Percentiles rank a stretch among this genome's conserved stretches.
Evolutionary conservation across 2,888 invertebrate genomes (phyloP).

Genomic region (Nomada fucata): DNA sequence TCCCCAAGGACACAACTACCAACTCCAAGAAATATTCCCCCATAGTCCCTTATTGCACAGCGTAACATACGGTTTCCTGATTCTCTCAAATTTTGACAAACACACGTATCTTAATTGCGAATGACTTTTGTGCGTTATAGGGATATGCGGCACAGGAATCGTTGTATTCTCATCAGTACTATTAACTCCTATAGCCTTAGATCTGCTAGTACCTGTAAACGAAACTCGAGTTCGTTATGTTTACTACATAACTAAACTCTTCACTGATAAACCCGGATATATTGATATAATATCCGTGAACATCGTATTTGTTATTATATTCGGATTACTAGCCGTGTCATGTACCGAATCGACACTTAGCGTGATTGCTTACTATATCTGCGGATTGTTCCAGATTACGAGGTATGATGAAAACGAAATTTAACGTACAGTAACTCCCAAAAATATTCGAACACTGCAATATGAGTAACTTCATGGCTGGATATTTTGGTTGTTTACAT

Average conservation of each 20-base stretch:
- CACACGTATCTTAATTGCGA: too few species aligned
- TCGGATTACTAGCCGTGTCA: neutral
- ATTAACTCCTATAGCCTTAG: neutral
- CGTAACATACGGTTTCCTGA: too few species aligned
- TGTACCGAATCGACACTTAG: neutral
- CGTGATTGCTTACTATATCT: neutral
- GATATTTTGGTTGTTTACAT: too few species aligned
- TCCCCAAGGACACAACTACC: too few species aligned
- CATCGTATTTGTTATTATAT: too few species aligned
- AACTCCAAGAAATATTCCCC: too few species aligned
- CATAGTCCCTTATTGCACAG: too few species aligned
- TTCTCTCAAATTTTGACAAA: too few species aligned
- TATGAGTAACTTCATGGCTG: too few species aligned
- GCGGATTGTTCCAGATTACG: slow-evolving; percentile 4
- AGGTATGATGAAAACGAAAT: neutral
- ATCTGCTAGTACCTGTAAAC: neutral
- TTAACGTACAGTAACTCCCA: too few species aligned
- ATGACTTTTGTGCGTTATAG: neutral
- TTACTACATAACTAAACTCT: neutral
- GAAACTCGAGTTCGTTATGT: neutral
- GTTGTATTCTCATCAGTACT: neutral
- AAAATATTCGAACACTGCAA: too few species aligned
- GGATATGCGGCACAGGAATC: neutral
- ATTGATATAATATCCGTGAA: neutral
- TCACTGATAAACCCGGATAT: neutral